These are phyloP conservation scores for Crypturellus undulatus DNA, from an alignment of 2,113 vertebrate species.

Conservation along the genomic window DNA sequence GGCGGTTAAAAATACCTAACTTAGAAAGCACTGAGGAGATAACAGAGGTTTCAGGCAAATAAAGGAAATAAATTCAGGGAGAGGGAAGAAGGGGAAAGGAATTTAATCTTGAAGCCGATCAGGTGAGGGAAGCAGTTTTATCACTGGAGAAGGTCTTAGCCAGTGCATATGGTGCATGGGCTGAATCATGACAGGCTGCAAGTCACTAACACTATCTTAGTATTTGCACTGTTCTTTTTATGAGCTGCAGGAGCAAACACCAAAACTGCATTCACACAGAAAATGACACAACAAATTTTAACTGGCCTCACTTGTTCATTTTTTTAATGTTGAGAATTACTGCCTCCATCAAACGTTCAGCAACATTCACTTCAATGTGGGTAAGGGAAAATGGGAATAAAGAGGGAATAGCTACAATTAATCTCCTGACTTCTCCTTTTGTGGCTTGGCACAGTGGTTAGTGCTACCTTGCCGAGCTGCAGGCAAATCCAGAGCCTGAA, in stretches of 20 bases:
- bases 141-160: not conserved
- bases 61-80: not conserved
- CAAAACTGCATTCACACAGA: not conserved
- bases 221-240: not conserved
- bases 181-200: not conserved
- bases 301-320: not conserved
- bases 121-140: not conserved
- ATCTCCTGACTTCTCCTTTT: not conserved
- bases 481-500: slow-evolving; percentile 13
- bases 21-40: not conserved
- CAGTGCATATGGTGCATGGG: not conserved
- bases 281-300: not conserved
- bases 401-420: not conserved
- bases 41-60: not conserved
- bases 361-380: not conserved
- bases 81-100: not conserved
- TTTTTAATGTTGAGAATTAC: not conserved
- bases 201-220: not conserved
- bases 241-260: not conserved
- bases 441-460: not conserved
- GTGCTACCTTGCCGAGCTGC: not conserved
- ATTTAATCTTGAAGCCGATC: not conserved
- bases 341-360: not conserved
- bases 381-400: not conserved
- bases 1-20: not conserved